Percentiles rank a stretch among this genome's conserved stretches.
phyloP scores from a whole-genome alignment of 2,797 vertebrate genomes.

The Chloroceryle amazona region DNA sequence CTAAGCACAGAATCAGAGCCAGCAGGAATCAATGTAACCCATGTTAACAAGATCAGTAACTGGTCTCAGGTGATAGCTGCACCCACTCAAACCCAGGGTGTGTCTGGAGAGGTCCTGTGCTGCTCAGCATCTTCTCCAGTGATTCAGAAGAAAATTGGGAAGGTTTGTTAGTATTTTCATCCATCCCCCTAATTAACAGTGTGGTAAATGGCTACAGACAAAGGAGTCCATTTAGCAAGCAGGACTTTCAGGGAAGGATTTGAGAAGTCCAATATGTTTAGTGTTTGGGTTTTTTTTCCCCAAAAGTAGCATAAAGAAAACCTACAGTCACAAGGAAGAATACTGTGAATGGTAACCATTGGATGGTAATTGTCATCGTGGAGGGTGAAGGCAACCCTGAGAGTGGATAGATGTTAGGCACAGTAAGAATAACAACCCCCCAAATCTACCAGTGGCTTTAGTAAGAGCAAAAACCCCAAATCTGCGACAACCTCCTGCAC shows the following conservation, averaged over 20 bases:
- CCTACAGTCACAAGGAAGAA: neutral
- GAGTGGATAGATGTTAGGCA: accelerated
- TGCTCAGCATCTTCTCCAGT: neutral
- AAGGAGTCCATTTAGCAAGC: too few species aligned
- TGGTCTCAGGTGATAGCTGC: too few species aligned
- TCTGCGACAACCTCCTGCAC: neutral
- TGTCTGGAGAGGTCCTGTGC: neutral
- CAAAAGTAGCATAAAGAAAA: neutral
- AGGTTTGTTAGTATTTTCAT: neutral
- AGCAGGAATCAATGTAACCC: neutral
- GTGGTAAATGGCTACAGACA: too few species aligned
- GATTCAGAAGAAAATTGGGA: neutral
- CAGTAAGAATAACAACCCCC: accelerated
- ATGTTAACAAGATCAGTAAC: neutral
- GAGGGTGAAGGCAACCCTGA: accelerated
- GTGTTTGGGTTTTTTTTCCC: neutral
- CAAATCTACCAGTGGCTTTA: too few species aligned
- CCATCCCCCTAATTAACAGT: too few species aligned
- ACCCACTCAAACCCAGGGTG: neutral
- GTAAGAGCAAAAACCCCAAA: too few species aligned
- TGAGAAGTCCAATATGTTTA: accelerated
- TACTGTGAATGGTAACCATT: accelerated
- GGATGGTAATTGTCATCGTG: accelerated
- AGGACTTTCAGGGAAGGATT: neutral
- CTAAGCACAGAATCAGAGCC: accelerated